Conservation (phyloP, 2,113 vertebrate genomes). For the Crotalus viridis region DNA sequence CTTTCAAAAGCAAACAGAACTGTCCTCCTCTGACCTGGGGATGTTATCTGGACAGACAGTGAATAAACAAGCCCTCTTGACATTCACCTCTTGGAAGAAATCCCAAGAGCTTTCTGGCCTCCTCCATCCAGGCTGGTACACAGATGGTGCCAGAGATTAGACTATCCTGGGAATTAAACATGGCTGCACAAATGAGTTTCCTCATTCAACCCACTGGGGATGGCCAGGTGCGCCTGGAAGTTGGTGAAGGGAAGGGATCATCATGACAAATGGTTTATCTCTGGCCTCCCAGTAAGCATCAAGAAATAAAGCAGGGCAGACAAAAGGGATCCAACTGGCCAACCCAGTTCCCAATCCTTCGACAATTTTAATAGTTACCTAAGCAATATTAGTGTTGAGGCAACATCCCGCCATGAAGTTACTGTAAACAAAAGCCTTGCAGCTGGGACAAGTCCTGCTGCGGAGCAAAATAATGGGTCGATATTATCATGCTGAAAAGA, state of each 20-base stretch:
- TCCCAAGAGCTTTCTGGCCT: constrained; percentile 41
- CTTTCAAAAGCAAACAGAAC: constrained; percentile 27
- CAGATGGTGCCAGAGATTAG: constrained; percentile 65
- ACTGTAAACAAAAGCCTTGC: neutral
- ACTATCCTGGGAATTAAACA: constrained; percentile 56
- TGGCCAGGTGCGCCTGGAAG: constrained; percentile 11
- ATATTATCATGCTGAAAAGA: neutral
- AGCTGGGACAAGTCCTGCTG: neutral
- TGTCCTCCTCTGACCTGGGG: constrained; percentile 37
- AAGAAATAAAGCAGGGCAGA: fast-evolving
- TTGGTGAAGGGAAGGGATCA: neutral
- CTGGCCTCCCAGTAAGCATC: neutral
- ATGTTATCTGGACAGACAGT: constrained; percentile 33
- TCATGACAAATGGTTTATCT: constrained; percentile 10
- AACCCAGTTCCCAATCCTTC: neutral
- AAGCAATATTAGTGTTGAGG: neutral
- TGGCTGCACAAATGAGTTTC: constrained; percentile 48
- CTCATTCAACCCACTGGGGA: neutral
- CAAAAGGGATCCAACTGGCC: neutral
- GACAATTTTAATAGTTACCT: neutral
- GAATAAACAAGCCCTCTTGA: constrained; percentile 41
- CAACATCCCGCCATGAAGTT: neutral
- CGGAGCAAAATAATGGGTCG: neutral
- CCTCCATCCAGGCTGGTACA: constrained; percentile 34
- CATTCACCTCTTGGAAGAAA: constrained; percentile 53